Evolutionary conservation across 2,113 vertebrate genomes (phyloP), one percentile per base, ranked within the genome.

Genomic region (Hydrolagus affinis): DNA sequence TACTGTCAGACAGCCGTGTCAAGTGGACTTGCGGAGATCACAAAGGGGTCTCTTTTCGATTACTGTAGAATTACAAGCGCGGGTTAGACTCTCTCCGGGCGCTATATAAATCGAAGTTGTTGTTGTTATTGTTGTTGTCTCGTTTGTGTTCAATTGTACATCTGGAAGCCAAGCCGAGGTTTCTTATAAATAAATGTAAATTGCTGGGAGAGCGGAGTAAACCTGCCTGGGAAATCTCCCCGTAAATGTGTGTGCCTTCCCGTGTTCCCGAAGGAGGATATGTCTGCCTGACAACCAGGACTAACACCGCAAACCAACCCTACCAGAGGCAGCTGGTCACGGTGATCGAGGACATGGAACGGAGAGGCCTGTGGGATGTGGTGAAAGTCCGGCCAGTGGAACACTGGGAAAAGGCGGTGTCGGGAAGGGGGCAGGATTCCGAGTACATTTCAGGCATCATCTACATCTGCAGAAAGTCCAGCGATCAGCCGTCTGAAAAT

Each of bases 251-350:
- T 12, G n/a, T 4, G 11, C 28, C 17, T 59, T 70, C 57, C 69
- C 14, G 10, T 28, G 15, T 56, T 86, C 9, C 83, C 78, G 0
- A 87, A 97, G 96, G 96, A 3, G 97, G 97, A 4, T 91, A 92
- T 60, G 57, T 97, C 77, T 98, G 97, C 90, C 92, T 98, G 93
- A 98, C 96, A 0, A 97, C 95, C 0, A 93, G 96, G 88, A 88
- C 87, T 85, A 95, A 96, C 87, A 11, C 0, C 0, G 92, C 93
- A 0, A 98, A 97, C 87, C 28, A 89, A 75, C 86, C 28, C 0
- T 98, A 95, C 92, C 96, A 95, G 89, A 88, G 62, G 0, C 86
- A 89, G 0, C 88, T 98, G 89, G 93, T 96, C 83, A 74, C 14
- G 0, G 71, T 86, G 30, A 88, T 96, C 88, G 87, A 76, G 78